A percentile compares a stretch with the other conserved stretches of the same genome.
Conservation (phyloP, 2,888 invertebrate species). For the Aproaerema taeniolella region DNA sequence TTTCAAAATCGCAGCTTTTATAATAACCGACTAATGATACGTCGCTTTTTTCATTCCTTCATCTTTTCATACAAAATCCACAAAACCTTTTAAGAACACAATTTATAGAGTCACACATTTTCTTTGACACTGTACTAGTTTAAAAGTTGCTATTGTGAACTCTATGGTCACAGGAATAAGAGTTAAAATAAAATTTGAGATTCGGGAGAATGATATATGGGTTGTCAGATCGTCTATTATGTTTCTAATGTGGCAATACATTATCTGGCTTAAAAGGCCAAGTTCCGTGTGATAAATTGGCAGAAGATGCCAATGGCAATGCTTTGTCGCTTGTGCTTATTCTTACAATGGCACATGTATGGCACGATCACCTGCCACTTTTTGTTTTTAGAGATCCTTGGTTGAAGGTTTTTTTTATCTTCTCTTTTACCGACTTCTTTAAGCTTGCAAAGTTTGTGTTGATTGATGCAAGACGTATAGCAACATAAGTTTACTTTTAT, state of each 20-base stretch:
- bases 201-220: slow-evolving; percentile 52
- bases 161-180: slow-evolving; percentile 14
- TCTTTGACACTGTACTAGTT: neutral
- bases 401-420: neutral
- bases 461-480: no score
- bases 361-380: slow-evolving; percentile 26
- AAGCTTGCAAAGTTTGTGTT: no score
- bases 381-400: no score
- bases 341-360: slow-evolving; percentile 28
- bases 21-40: slow-evolving; percentile 34
- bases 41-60: slow-evolving; percentile 27
- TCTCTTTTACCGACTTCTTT: neutral
- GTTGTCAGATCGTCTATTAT: slow-evolving; percentile 62
- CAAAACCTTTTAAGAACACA: slow-evolving; percentile 39
- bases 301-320: slow-evolving; percentile 39
- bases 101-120: slow-evolving; percentile 40
- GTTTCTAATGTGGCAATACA: slow-evolving; percentile 70
- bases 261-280: slow-evolving; percentile 62
- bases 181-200: slow-evolving; percentile 3
- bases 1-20: no score
- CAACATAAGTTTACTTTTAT: no score
- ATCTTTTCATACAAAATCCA: slow-evolving; percentile 38
- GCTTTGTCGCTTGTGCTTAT: slow-evolving; percentile 32
- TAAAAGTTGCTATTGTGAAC: neutral
- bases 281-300: slow-evolving; percentile 58